Percentiles rank a stretch among this genome's conserved stretches.
Evolutionary conservation across 2,113 vertebrate genomes (phyloP).

Genomic region (Gracilinanus agilis): DNA sequence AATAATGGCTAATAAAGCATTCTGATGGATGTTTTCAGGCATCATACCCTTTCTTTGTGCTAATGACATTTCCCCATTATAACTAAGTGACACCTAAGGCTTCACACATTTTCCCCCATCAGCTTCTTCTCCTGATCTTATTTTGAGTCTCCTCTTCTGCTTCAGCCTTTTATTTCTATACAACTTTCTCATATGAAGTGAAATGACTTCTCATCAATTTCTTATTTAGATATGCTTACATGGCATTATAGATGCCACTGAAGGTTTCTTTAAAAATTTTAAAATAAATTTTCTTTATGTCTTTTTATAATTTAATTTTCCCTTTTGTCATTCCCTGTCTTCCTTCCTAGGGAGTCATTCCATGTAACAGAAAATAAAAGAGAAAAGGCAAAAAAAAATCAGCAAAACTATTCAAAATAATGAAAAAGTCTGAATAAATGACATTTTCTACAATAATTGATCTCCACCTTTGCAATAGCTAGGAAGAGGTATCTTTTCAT

Average conservation of each 20-base stretch:
- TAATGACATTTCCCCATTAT: not conserved
- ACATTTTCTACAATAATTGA: not conserved
- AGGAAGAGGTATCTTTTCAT: not conserved
- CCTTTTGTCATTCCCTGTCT: no score
- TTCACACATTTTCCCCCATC: not conserved
- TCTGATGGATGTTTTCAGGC: not conserved
- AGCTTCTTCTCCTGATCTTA: not conserved
- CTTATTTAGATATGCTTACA: not conserved
- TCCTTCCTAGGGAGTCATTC: no score
- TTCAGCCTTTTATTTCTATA: not conserved
- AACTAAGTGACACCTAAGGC: not conserved
- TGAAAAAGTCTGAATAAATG: no score
- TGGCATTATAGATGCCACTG: not conserved
- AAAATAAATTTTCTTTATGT: no score
- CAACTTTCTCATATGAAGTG: not conserved
- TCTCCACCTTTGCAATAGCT: not conserved
- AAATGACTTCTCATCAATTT: not conserved
- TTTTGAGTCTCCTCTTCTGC: not conserved
- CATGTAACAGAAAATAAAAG: no score
- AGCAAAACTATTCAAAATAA: no score
- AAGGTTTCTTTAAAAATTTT: no score
- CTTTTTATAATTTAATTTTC: no score
- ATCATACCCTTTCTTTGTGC: not conserved
- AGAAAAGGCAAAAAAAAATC: no score
- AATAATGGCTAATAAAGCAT: not conserved